Evolutionary conservation across 2,888 invertebrate species (phyloP), one percentile per base, ranked within the genome.

Genomic region (Yponomeuta cagnagella): DNA sequence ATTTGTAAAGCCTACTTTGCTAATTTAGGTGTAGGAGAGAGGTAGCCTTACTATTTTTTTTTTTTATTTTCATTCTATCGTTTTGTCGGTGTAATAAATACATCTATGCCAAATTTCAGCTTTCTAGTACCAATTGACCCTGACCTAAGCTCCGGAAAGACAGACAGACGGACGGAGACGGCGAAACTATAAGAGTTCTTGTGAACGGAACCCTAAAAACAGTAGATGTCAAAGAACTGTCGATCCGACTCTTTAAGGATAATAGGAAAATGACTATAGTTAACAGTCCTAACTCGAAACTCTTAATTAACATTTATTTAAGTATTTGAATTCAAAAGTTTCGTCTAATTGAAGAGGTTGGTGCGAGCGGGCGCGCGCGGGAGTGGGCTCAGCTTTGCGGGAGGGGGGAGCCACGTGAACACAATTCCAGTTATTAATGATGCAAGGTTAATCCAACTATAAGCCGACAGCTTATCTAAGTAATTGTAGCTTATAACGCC

Each of bases 391-490:
- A 3, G 33, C 33, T 31, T n/a, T 3, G 43, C 31, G 63, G 30
- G 70, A 74, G 74, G 74, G 74, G 74, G 73, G 71, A 75, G 77
- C 80, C 82, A 80, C 82, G 81, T 82, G 87, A 86, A 85, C 88
- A 87, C 87, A 90, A 90, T 90, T 88, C 87, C 83, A 78, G 81
- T 85, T 85, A 89, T 90, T 90, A 92, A 92, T 90, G 89, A 87
- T 80, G 87, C 88, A 88, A 83, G 83, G 81, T 80, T 90, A 90
- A 91, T 90, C 89, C 84, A 86, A 87, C 89, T 88, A 88, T 23
- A 31, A 52, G 52, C 31, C 67, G 67, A 67, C 67, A 67, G 43
- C 52, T 58, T 58, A 15, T 58, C 52, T 58, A 15, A 58, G 15
- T 58, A 52, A 52, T 58, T 58, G 52, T 58, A 15, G 52, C 52